Evolutionary conservation across 30 jellyfish, hydroid and myxozoan species (phyloP), one percentile per base, ranked within the genome.

Genomic region (Hydractinia symbiolongicarpus): DNA sequence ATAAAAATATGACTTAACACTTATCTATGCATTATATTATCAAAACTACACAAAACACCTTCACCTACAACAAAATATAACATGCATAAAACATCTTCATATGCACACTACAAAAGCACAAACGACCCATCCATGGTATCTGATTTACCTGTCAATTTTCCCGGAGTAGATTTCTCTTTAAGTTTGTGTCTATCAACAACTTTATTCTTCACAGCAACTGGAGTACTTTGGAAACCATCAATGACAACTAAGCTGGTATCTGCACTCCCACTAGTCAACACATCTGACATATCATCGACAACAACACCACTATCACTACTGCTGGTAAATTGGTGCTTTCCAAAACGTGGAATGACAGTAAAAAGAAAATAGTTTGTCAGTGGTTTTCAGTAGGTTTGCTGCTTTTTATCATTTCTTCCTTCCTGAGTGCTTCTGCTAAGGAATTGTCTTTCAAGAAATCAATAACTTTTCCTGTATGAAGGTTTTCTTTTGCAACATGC

Each of bases 251-350:
- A 64, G 40, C 74, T 64, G 19, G 52, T 51, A 64, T 64, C 74
- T 51, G 40, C 40, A n/a, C 52, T n/a, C 9, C 7, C 19, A 64
- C 17, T 7, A 4, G 19, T 51, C 40, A 51, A 51, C 40, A 51
- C 40, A n/a, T 64, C 40, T 13, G 74, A 64, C 19, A 64, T 7
- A 13, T 64, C 74, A 64, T 64, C 40, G 0, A 64, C 74, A 6
- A 7, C 74, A 64, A 64, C 74, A n/a, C 74, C 74, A 64, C 74
- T 64, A 51, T 64, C 74, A 64, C 74, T 13, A 2, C 74, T 13
- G 16, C 9, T 51, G 44, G 44, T 30, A 13, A n/a, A 2, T 6
- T 64, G 52, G 7, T 44, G 19, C 40, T 7, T 64, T 7, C 4
- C 40, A 64, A 64, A 64, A 7, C 74, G 74, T 13, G 74, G 74